Conservation (phyloP, 2,888 invertebrate genomes). For the Melolontha melolontha region DNA sequence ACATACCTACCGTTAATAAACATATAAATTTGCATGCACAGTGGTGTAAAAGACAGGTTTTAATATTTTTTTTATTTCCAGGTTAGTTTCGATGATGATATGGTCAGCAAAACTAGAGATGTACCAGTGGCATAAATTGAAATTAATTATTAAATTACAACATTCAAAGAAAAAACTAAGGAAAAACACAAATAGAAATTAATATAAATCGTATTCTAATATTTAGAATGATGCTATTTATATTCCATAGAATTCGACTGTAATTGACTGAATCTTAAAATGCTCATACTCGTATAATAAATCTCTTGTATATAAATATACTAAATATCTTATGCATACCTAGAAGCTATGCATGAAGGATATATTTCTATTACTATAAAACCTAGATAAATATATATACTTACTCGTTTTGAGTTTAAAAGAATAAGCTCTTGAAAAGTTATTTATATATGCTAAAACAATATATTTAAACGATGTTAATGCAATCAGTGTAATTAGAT, state of each 20-base stretch:
- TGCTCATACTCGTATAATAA: constrained; percentile 6
- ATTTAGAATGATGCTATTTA: constrained; percentile 36
- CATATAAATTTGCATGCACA: no score
- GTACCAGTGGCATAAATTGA: constrained; percentile 32
- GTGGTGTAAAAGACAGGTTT: no score
- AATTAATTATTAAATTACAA: no score
- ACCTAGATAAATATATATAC: no score
- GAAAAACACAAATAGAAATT: constrained; percentile 6
- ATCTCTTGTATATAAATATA: neutral
- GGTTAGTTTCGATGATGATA: constrained; percentile 54
- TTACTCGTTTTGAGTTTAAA: no score
- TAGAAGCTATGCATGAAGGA: neutral
- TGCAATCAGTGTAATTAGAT: no score
- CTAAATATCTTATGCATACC: neutral
- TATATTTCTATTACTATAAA: neutral
- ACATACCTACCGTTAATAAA: no score
- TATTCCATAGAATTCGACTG: constrained; percentile 13
- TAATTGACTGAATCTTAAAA: constrained; percentile 13
- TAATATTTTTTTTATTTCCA: constrained; percentile 38
- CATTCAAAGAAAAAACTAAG: no score
- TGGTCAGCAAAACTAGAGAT: constrained; percentile 38
- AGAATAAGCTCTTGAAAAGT: no score
- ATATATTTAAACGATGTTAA: no score
- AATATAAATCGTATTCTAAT: constrained; percentile 37
- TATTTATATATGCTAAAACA: no score